Percentiles rank a stretch among this genome's conserved stretches.
Conservation (phyloP, 1,140 invertebrate species). For the Musca domestica region DNA sequence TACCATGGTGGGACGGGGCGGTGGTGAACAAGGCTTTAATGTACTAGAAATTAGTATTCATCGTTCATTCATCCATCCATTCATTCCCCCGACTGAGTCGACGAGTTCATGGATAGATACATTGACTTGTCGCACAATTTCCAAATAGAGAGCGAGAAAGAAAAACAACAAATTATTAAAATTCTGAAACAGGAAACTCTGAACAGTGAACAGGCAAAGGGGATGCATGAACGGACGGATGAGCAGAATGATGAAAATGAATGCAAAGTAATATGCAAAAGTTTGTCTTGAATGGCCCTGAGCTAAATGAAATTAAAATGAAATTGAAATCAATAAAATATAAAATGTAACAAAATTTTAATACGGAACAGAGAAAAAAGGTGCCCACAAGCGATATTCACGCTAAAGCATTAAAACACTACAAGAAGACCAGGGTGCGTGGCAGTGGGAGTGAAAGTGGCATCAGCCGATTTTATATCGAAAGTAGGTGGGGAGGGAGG, state of each 20-base stretch:
- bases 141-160: conserved; percentile 6
- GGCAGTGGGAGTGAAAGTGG: too few species aligned
- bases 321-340: conserved; percentile 22
- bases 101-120: too few species aligned
- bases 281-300: conserved; percentile 1
- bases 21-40: too few species aligned
- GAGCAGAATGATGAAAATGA: not conserved
- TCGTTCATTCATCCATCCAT: too few species aligned
- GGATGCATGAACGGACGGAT: not conserved
- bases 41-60: too few species aligned
- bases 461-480: too few species aligned
- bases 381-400: not conserved
- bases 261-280: conserved; percentile 1
- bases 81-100: too few species aligned
- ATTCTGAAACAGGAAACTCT: not conserved
- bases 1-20: not conserved
- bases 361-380: conserved; percentile 2
- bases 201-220: not conserved
- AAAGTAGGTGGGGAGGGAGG: too few species aligned
- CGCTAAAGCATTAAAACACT: not conserved
- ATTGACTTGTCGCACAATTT: conserved; percentile 3
- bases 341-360: conserved; percentile 16
- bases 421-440: too few species aligned
- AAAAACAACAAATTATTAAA: not conserved
- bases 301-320: conserved; percentile 17